Conservation (phyloP, 2,797 vertebrate genomes). For the Sebastolobus alascanus region DNA sequence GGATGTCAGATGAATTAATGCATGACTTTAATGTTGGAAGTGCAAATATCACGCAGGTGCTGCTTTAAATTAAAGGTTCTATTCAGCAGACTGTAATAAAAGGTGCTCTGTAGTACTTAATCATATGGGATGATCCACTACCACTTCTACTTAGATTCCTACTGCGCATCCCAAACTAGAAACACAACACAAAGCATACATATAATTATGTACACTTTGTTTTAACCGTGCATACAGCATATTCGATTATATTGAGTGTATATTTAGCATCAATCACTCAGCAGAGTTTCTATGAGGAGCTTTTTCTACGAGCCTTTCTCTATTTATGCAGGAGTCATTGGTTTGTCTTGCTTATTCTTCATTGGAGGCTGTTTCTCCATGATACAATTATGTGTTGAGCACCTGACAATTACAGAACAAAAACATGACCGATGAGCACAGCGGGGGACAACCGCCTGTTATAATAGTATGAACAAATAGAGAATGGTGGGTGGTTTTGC, state of each 20-base stretch:
- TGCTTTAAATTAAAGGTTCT: slow-evolving; percentile 31
- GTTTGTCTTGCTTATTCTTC: slow-evolving; percentile 57
- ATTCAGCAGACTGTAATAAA: slow-evolving; percentile 28
- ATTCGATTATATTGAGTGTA: slow-evolving; percentile 27
- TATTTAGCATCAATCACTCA: slow-evolving; percentile 29
- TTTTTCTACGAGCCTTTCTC: slow-evolving; percentile 15
- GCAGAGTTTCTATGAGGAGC: background rate
- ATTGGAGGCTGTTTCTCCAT: slow-evolving; percentile 62
- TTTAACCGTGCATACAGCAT: background rate
- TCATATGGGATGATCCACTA: slow-evolving; percentile 10
- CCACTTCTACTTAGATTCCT: slow-evolving; percentile 5
- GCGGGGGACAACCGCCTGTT: slow-evolving; percentile 62
- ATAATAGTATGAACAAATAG: slow-evolving; percentile 64
- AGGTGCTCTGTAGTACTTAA: slow-evolving; percentile 7
- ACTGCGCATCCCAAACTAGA: background rate
- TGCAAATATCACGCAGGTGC: slow-evolving; percentile 56
- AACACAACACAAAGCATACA: background rate
- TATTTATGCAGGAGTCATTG: slow-evolving; percentile 35
- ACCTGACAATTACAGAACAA: slow-evolving; percentile 77
- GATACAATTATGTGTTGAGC: slow-evolving; percentile 77
- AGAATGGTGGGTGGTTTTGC: slow-evolving; percentile 63
- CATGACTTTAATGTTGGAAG: slow-evolving; percentile 41
- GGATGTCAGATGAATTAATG: slow-evolving; percentile 56
- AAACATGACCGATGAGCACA: slow-evolving; percentile 71
- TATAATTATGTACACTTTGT: background rate